phyloP scores from a whole-genome alignment of 2,888 invertebrate genomes.

The Orchestes rusci region DNA sequence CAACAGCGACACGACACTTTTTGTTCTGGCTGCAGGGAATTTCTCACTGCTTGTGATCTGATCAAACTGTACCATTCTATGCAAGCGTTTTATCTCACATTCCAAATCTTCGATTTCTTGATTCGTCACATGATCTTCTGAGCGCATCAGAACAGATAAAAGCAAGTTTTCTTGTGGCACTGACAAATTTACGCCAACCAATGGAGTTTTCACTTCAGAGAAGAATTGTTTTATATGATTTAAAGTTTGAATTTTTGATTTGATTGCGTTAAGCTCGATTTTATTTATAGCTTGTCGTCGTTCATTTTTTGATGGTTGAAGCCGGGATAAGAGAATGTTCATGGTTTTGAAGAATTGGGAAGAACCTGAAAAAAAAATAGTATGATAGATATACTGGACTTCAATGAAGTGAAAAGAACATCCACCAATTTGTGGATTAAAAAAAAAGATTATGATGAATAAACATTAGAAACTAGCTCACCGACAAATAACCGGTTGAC shows the following conservation, averaged over 20 bases:
- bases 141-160: constrained; percentile 7
- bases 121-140: constrained; percentile 26
- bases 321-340: too few species aligned
- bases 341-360: too few species aligned
- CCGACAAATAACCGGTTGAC: too few species aligned
- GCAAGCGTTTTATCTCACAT: constrained; percentile 34
- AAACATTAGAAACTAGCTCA: too few species aligned
- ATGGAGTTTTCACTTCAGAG: not conserved
- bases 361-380: too few species aligned
- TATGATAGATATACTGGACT: too few species aligned
- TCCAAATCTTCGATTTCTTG: constrained; percentile 37
- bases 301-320: constrained; percentile 6
- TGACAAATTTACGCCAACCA: not conserved
- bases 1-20: too few species aligned
- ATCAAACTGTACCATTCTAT: constrained; percentile 32
- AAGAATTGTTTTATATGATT: constrained; percentile 9
- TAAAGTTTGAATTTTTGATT: constrained; percentile 18
- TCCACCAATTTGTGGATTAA: too few species aligned
- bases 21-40: not conserved
- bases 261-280: constrained; percentile 18
- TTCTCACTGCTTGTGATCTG: constrained; percentile 14
- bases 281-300: constrained; percentile 17
- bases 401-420: too few species aligned
- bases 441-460: too few species aligned
- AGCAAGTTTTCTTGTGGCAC: constrained; percentile 4